Base-by-base conservation (phyloP, 2,113 vertebrate genomes). In the Myotis brandtii region DNA sequence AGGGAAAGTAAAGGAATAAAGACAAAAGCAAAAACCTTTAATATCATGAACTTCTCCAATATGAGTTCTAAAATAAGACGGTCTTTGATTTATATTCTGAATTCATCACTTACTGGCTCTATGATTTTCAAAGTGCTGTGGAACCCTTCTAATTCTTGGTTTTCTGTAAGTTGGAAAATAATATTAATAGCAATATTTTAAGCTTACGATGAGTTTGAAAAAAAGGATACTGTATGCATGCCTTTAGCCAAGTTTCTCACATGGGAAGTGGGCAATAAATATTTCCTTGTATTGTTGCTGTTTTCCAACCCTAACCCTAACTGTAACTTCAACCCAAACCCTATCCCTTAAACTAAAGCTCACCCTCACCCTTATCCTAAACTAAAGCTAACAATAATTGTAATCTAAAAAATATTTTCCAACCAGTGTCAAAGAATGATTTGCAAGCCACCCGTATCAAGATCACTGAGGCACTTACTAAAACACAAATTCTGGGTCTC, bases 21-120 rank as follows among this genome's bases (percentile, higher is more conserved):
- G 96, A 95, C 95, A 97, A 97, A 97, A 95, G 81, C 82, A 75
- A 69, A 23, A 67, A 32, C 50, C 59, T 95, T 95, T 85, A 94
- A 94, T 85, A 79, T 73, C 67, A 79, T 34, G 4, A 72, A 92
- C 90, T 82, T 95, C 54, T 92, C 76, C 32, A 37, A 0, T 46
- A 32, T 70, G 67, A 59, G 17, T 83, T 95, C 77, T 94, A 37
- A 92, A 75, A n/a, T 70, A 30, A 25, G 40, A 69, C 48, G 12
- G 52, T 67, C 62, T 90, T 93, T 14, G 50, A 89, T 73, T 91
- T 56, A 30, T 23, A n/a, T 30, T 52, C 73, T 85, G 76, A 91
- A 69, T 93, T 83, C 59, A 73, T 90, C n/a, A 37, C 18, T 81
- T 11, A 46, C 11, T 54, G 81, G 18, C 30, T 91, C 32, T 59